Conservation (phyloP, 2,797 vertebrate species). For the Gambusia yucatana region DNA sequence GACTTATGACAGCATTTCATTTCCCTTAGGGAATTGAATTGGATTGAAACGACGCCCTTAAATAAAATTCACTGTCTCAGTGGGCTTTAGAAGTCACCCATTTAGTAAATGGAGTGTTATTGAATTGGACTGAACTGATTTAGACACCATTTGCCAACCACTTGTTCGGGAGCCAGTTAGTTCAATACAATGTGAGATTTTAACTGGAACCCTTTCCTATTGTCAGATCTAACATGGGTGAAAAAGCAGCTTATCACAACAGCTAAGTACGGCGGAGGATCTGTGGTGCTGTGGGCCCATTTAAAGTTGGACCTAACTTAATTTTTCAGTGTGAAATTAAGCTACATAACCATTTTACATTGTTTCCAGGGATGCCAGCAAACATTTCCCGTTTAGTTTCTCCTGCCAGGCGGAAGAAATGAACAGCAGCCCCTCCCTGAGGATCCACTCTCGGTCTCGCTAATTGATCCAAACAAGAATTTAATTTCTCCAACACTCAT, state of each 20-base stretch:
- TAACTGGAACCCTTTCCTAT: not conserved
- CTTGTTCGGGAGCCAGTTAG: not conserved
- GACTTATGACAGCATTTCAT: too few relatives aligned
- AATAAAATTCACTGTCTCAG: too few relatives aligned
- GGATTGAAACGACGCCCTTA: too few relatives aligned
- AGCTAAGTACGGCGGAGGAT: not conserved
- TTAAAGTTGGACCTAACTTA: not conserved
- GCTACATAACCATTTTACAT: not conserved
- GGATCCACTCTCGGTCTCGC: conserved; percentile 41
- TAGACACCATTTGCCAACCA: not conserved
- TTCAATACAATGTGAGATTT: not conserved
- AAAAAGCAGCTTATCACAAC: not conserved
- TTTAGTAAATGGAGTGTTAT: not conserved
- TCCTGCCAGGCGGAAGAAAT: conserved; percentile 12
- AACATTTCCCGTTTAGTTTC: not conserved
- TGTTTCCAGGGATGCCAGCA: not conserved
- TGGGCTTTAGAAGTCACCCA: too few relatives aligned
- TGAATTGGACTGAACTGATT: not conserved
- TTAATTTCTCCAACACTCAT: conserved; percentile 44
- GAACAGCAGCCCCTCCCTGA: conserved; percentile 52
- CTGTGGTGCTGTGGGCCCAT: not conserved
- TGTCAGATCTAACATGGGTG: not conserved
- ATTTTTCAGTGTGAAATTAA: not conserved
- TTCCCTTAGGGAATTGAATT: too few relatives aligned
- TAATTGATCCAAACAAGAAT: conserved; percentile 63